Evolutionary conservation across 2,888 invertebrate species (phyloP).

Genomic region (Scaeva pyrastri): DNA sequence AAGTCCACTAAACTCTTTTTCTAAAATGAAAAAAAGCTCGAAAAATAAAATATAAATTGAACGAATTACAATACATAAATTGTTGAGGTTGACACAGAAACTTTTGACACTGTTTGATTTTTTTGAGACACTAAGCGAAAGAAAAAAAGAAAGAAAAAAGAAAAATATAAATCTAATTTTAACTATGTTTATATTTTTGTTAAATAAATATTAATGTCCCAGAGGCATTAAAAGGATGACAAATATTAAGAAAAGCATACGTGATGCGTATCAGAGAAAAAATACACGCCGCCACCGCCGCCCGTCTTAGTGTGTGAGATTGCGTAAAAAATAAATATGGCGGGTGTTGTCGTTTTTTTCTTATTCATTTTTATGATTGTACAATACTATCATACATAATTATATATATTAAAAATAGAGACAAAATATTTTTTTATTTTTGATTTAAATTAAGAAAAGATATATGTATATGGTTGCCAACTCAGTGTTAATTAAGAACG

Average conservation of each 20-base stretch:
- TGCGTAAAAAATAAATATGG: background rate
- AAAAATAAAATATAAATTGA: background rate
- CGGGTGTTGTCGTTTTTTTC: constrained; percentile 10
- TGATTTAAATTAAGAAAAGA: too few relatives aligned
- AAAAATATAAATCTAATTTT: constrained; percentile 17
- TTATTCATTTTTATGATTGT: background rate
- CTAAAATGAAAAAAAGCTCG: background rate
- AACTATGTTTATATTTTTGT: constrained; percentile 22
- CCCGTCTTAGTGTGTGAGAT: background rate
- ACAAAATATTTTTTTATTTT: too few relatives aligned
- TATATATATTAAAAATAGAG: constrained; percentile 2
- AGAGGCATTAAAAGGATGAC: constrained; percentile 24
- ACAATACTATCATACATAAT: background rate
- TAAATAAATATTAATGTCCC: constrained; percentile 18
- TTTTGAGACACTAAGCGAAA: too few relatives aligned
- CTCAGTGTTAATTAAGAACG: too few relatives aligned
- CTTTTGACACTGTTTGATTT: constrained; percentile 13
- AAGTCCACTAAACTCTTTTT: background rate
- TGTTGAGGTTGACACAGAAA: constrained; percentile 17
- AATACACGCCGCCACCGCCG: background rate
- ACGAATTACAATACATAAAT: constrained; percentile 18
- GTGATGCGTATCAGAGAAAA: constrained; percentile 24
- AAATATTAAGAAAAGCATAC: constrained; percentile 4
- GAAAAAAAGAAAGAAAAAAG: background rate
- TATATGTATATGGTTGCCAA: background rate